A percentile compares a stretch with the other conserved stretches of the same genome.
phyloP scores from a whole-genome alignment of 2,888 invertebrate species.

The Abscondita cerata region DNA sequence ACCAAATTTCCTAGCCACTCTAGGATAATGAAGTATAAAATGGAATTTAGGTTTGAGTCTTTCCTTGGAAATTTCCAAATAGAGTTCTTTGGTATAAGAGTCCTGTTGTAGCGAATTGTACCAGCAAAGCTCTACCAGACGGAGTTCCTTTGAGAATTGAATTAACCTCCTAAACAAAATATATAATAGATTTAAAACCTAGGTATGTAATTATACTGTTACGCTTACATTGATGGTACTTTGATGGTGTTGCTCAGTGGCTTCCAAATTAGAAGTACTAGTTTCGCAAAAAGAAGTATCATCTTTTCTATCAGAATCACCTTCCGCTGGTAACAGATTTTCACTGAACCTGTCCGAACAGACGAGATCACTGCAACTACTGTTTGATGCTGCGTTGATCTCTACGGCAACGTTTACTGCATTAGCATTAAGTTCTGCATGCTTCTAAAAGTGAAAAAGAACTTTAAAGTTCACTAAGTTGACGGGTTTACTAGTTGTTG shows the following conservation, averaged over 20 bases:
- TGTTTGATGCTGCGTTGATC: background rate
- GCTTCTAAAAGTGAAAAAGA: background rate
- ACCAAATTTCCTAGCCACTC: too few species aligned
- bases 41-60: too few species aligned
- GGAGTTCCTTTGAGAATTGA: conserved; percentile 4
- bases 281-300: background rate
- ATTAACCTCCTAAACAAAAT: conserved; percentile 4
- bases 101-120: background rate
- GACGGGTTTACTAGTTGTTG: background rate
- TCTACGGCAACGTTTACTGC: background rate
- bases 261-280: background rate
- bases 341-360: background rate
- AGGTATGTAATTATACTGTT: background rate
- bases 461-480: too few species aligned
- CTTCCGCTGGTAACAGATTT: background rate
- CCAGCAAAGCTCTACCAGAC: background rate
- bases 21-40: too few species aligned
- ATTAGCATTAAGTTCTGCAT: background rate
- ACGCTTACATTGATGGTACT: background rate
- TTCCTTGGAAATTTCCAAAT: too few species aligned
- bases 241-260: background rate
- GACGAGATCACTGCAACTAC: background rate
- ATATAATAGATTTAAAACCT: background rate
- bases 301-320: background rate
- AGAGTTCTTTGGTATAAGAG: background rate